Base-by-base conservation (phyloP, 2,888 invertebrate genomes). In the Eumerus sabulonum region DNA sequence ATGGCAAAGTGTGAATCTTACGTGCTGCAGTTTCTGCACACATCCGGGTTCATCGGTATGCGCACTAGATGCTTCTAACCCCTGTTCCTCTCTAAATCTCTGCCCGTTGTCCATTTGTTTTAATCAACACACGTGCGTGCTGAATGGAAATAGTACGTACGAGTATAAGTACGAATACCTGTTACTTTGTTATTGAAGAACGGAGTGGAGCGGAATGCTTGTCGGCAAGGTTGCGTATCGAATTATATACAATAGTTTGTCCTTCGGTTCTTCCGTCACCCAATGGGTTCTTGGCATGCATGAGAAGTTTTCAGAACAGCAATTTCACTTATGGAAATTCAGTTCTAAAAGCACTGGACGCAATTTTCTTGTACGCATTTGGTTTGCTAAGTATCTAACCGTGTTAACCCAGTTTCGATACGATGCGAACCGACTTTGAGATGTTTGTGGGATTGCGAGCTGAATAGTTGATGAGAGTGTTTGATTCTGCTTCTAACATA, bases 31-130 rank as follows among this genome's bases (percentile, higher is more conserved):
- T 18, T 38, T 68, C 18, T 38, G 40, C 47, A 60, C 45, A 71
- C 60, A 76, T 76, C 77, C 77, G 77, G 77, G 77, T 77, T 77
- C 77, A 77, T 68, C 77, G 72, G 77, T 63, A 77, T 67, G 72
- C 67, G 67, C 67, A 72, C 47, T 19, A 38, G 42, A 42, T 67
- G 36, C 27, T 53, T 53, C 38, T 63, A 36, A 57, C 14, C 11
- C 11, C 35, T 35, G 27, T 27, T 27, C 27, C 9, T 38, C 5
- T 36, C 51, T 50, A 4, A 2, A 12, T 35, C 19, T 13, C 40
- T 54, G 42, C 44, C 35, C 42, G 14, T 64, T 0, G 1, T 57
- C 27, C 1, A 2, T 53, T 56, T 35, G 45, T 44, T 44, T 62
- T 60, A 71, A 50, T 53, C 71, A 72, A 67, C 77, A 77, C 77